Evolutionary conservation across 2,888 invertebrate species (phyloP), one percentile per base, ranked within the genome.

Genomic region (Coremacera marginata): DNA sequence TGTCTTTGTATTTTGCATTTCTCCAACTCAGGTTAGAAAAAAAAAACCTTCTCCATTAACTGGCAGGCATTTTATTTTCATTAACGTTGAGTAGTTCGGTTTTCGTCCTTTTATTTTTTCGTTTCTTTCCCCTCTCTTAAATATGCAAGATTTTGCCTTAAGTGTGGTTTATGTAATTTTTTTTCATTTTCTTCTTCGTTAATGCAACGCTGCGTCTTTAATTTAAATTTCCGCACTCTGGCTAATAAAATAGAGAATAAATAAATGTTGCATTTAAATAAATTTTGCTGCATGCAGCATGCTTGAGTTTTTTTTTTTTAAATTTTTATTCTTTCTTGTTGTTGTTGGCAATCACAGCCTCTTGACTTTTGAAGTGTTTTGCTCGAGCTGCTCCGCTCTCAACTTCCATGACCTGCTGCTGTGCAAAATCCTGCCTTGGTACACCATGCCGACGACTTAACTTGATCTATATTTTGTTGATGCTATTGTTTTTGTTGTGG

Each of bases 321-420:
- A n/a, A n/a, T n/a, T n/a, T n/a, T n/a, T n/a, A 5, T 51, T 70
- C 22, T 55, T 52, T 68, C 62, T 44, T 68, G 22, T 22, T 76
- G 76, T 37, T 65, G 68, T 37, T 78, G 77, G 62, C 73, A 65
- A 71, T 75, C 77, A 74, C 76, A 74, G 73, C 74, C 76, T 71
- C 79, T 79, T 75, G 79, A 79, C 74, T 78, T 76, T 57, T 79
- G 55, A 51, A 79, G 79, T 79, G 70, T 70, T 79, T 74, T 65
- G 25, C 65, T 16, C 57, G 34, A 31, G 49, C 57, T 65, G 8
- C 31, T 31, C 31, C 16, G 14, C 14, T 49, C 55, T 34, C 5
- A 60, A 27, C 70, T 25, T 60, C 72, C 72, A 16, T 65, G 74
- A 65, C 74, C 74, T 55, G 67, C 63, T 74, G 34, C 57, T 34